These are phyloP conservation scores for Trachelipus rathkii DNA, from an alignment of 1,140 invertebrate species.

Conservation along the genomic window DNA sequence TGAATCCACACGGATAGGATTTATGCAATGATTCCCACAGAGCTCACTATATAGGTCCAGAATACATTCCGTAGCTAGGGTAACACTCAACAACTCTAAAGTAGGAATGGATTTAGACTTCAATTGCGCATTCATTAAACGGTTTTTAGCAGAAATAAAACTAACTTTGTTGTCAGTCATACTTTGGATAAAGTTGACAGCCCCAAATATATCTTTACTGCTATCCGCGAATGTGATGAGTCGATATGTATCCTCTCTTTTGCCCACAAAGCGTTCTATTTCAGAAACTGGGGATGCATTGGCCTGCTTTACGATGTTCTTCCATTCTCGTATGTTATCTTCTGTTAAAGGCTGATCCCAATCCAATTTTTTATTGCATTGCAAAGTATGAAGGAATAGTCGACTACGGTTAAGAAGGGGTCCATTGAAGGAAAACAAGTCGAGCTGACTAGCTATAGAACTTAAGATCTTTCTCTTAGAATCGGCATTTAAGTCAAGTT, in stretches of 20 bases:
- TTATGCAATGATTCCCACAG: background rate
- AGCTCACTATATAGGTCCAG: background rate
- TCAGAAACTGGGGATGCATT: background rate
- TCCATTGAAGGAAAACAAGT: background rate
- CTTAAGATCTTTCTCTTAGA: constrained; percentile 4
- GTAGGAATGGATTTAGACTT: background rate
- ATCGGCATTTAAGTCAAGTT: background rate
- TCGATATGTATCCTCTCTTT: background rate
- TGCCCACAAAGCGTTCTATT: background rate
- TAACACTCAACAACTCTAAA: background rate
- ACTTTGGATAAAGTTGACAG: background rate
- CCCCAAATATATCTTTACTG: background rate
- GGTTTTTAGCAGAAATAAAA: background rate
- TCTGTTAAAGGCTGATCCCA: background rate
- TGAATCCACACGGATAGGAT: background rate
- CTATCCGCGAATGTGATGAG: constrained; percentile 3
- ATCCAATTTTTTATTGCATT: background rate
- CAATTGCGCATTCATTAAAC: background rate
- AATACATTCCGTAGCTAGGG: background rate
- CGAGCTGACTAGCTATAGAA: background rate
- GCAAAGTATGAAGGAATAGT: constrained; percentile 14
- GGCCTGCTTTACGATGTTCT: constrained; percentile 2
- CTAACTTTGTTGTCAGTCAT: background rate
- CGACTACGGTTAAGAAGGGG: background rate
- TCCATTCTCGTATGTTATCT: background rate